Evolutionary conservation across 2,113 vertebrate genomes (phyloP).

Genomic region (Formicarius rufipectus): DNA sequence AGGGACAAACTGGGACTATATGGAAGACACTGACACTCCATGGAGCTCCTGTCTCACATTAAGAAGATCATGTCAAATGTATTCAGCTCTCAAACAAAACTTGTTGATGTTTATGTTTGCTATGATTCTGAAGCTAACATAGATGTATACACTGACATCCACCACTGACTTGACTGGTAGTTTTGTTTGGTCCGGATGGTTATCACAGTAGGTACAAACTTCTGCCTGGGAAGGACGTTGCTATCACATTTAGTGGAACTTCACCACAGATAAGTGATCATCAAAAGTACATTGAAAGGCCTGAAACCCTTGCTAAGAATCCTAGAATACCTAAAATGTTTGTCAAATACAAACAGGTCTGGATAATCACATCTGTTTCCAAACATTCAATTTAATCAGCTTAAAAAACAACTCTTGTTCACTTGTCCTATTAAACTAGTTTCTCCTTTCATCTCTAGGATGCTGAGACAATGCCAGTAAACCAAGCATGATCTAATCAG

Average conservation of each 20-base stretch:
- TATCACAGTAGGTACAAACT: background rate
- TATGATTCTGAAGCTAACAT: background rate
- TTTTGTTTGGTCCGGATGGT: background rate
- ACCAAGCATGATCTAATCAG: constrained; percentile 58
- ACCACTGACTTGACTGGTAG: background rate
- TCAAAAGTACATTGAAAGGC: background rate
- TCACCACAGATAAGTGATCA: background rate
- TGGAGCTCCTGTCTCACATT: background rate
- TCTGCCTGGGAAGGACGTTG: background rate
- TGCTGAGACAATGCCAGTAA: constrained; percentile 62
- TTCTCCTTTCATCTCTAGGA: constrained; percentile 63
- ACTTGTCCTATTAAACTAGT: constrained; percentile 32
- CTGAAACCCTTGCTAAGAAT: constrained; percentile 57
- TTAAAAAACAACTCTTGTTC: constrained; percentile 48
- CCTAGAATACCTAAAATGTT: constrained; percentile 53
- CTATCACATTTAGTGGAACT: background rate
- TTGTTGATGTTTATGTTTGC: background rate
- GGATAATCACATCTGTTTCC: constrained; percentile 62
- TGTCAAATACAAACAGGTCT: constrained; percentile 48
- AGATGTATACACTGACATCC: background rate
- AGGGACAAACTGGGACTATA: rapidly evolving
- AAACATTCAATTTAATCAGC: constrained; percentile 62
- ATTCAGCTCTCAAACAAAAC: background rate
- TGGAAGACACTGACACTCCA: background rate
- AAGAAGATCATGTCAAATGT: background rate